Evolutionary conservation across 2,113 vertebrate genomes (phyloP).

Genomic region (Brachionichthys hirsutus): DNA sequence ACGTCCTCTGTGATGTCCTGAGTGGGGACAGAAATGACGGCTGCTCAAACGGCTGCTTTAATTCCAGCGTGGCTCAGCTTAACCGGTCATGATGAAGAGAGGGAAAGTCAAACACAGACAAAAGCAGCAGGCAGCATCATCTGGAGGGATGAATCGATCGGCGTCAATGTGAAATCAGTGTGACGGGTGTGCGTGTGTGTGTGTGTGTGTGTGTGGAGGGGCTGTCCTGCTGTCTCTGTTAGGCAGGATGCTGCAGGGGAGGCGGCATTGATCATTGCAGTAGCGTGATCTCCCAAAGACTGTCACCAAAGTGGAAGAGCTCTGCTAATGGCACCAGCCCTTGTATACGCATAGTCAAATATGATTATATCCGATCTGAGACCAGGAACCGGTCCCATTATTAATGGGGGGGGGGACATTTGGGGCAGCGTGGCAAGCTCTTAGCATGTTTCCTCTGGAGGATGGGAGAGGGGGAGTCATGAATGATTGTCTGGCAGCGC

Average conservation of each 20-base stretch:
- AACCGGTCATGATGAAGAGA: constrained; percentile 26
- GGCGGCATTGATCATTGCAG: constrained; percentile 15
- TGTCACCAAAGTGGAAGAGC: constrained; percentile 6
- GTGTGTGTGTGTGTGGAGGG: constrained; percentile 18
- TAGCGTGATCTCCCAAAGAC: constrained; percentile 3
- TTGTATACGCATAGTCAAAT: constrained; percentile 9
- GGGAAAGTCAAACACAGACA: constrained; percentile 20
- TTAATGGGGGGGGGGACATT: constrained; percentile 57
- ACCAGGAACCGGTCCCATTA: constrained; percentile 55
- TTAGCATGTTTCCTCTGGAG: constrained; percentile 31
- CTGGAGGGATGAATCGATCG: constrained; percentile 12
- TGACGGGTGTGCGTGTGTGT: constrained; percentile 16
- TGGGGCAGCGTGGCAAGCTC: constrained; percentile 35
- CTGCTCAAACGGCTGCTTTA: constrained; percentile 43
- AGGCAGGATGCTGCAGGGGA: constrained; percentile 7
- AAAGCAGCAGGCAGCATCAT: constrained; percentile 1
- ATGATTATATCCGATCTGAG: constrained; percentile 42
- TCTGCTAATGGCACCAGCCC: not conserved
- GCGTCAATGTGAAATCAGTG: constrained; percentile 29
- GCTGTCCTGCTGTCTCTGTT: constrained; percentile 16
- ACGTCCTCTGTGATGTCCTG: no score
- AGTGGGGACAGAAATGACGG: constrained; percentile 16
- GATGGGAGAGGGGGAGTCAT: no score
- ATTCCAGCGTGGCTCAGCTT: constrained; percentile 24
- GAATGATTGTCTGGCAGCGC: no score